Conservation (phyloP, 1,140 invertebrate species). For the Ostrea denselamellosa region DNA sequence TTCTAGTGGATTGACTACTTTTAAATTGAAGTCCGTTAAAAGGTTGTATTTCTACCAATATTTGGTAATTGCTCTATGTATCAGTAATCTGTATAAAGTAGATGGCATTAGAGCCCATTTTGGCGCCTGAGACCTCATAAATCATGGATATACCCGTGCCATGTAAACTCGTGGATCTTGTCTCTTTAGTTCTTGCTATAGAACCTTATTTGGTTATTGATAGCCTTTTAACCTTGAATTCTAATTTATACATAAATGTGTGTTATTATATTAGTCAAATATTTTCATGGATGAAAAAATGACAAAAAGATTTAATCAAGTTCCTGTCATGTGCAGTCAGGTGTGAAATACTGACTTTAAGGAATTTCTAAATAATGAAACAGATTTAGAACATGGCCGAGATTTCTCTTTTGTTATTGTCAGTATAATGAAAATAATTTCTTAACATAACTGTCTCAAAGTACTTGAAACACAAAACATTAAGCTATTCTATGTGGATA, state of each 20-base stretch:
- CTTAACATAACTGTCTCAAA: background rate
- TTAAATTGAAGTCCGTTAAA: background rate
- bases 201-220: background rate
- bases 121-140: slow-evolving; percentile 18
- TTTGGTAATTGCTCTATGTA: background rate
- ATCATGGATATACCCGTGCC: background rate
- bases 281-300: slow-evolving; percentile 37
- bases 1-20: no score
- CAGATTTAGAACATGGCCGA: slow-evolving; percentile 21
- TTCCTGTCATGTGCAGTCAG: slow-evolving; percentile 33
- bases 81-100: slow-evolving; percentile 18
- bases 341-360: background rate
- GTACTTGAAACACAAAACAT: background rate
- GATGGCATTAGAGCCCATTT: slow-evolving; percentile 30
- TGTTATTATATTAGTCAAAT: slow-evolving; percentile 40
- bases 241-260: slow-evolving; percentile 18
- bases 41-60: background rate
- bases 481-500: background rate
- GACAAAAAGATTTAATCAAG: slow-evolving; percentile 36
- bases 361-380: slow-evolving; percentile 38
- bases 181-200: background rate
- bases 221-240: slow-evolving; percentile 37
- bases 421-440: slow-evolving; percentile 32
- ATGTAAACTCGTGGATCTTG: background rate
- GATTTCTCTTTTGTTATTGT: slow-evolving; percentile 8